Conservation (phyloP, 2,888 invertebrate species). For the Acrobasis consociella region DNA sequence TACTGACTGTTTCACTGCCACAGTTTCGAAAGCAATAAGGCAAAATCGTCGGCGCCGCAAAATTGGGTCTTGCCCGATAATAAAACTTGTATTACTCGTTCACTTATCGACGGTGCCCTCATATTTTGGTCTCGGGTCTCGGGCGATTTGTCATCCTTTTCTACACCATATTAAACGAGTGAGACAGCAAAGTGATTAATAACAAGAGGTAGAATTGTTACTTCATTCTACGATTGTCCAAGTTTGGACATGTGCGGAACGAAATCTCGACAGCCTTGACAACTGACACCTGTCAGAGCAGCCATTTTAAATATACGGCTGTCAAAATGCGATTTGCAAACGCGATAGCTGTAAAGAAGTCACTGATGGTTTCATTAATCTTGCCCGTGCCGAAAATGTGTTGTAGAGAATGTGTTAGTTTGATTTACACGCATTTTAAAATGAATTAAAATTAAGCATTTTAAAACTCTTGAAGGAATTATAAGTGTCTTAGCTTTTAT, state of each 20-base stretch:
- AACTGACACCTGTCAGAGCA: constrained; percentile 38
- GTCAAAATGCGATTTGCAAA: constrained; percentile 32
- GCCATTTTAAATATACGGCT: constrained; percentile 37
- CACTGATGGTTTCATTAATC: constrained; percentile 2
- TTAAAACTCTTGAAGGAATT: too few relatives aligned
- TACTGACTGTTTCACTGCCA: constrained; percentile 32
- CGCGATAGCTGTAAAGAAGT: constrained; percentile 5
- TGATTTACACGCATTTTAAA: too few relatives aligned
- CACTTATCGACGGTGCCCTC: constrained; percentile 27
- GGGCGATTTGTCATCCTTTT: constrained; percentile 22
- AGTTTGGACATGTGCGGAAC: constrained; percentile 30
- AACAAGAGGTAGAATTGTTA: constrained; percentile 27
- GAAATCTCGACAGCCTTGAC: constrained; percentile 40
- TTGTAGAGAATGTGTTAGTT: not conserved
- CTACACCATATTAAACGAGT: constrained; percentile 11
- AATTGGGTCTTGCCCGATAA: constrained; percentile 44
- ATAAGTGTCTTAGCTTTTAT: too few relatives aligned
- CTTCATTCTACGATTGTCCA: constrained; percentile 34
- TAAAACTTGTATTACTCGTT: constrained; percentile 48
- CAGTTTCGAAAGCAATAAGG: constrained; percentile 44
- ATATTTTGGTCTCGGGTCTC: constrained; percentile 8
- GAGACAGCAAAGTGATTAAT: constrained; percentile 29
- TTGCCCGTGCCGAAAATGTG: not conserved
- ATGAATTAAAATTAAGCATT: too few relatives aligned
- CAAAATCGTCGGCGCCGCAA: constrained; percentile 35